Base-by-base conservation (phyloP, 2,797 vertebrate genomes). In the Notolabrus celidotus region DNA sequence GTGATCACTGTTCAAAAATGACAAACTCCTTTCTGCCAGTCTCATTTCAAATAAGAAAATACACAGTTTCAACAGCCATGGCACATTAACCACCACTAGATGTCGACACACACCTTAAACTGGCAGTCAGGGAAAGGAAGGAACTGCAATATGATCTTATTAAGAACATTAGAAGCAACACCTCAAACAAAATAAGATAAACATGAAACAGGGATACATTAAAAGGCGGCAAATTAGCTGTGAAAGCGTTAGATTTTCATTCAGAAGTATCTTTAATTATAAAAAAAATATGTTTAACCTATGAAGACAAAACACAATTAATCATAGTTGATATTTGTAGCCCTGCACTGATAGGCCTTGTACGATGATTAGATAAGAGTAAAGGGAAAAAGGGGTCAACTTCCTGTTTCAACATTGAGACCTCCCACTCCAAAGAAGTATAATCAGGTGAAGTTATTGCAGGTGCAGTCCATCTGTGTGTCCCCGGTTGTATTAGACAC, bases 351-450 rank as follows among this genome's bases (percentile, higher is more conserved):
- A 11, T 58, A 39, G 27, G 19, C 20, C 31, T 59, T 59, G 6
- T 59, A 5, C 3, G 8, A 46, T 46, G 16, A 67, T 20, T 25
- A 63, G 0, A 0, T 0, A 0, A 42, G 11, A 76, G 14, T 34
- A 17, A 36, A 62, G 7, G 49, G n/a, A n/a, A 82, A 17, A 90
- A 67, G 20, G 58, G 5, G 22, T 85, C 54, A 6, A 27, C 47
- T 14, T 74, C 4, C 34, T 31, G 79, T 52, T n/a, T 31, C 7
- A 31, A 31, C 7, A 29, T 31, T 31, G 29, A 5, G 29, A 31
- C 29, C 7, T 1, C 7, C 29, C 4, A 31, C 29, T 8, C 4
- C 29, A 31, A 31, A 31, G 29, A 31, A 31, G 7, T 6, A 8
- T n/a, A n/a, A n/a, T n/a, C n/a, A n/a, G n/a, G n/a, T n/a, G n/a